Percentiles rank a stretch among this genome's conserved stretches.
Conservation (phyloP, 1,140 invertebrate genomes). For the Ostrea denselamellosa region DNA sequence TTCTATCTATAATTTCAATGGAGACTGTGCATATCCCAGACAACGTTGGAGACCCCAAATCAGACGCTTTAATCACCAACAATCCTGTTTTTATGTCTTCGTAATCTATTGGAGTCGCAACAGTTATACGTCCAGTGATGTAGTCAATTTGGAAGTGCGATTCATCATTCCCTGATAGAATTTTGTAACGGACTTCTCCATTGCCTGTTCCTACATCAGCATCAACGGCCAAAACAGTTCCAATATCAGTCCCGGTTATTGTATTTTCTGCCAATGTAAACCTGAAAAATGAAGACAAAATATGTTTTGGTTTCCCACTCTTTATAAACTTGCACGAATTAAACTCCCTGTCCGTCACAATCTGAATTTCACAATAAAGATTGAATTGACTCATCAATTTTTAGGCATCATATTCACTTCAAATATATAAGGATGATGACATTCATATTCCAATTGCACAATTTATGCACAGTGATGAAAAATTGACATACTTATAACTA, state of each 20-base stretch:
- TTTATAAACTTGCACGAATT: too few relatives aligned
- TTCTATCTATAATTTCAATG: slow-evolving; percentile 58
- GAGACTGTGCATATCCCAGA: slow-evolving; percentile 49
- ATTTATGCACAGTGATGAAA: background rate
- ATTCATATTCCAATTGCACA: background rate
- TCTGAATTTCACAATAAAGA: too few relatives aligned
- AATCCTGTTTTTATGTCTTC: slow-evolving; percentile 84
- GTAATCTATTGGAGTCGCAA: slow-evolving; percentile 84
- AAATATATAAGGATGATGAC: too few relatives aligned
- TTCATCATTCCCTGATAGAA: slow-evolving; percentile 55
- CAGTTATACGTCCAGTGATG: slow-evolving; percentile 56
- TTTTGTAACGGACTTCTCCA: slow-evolving; percentile 54
- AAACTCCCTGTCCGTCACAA: too few relatives aligned
- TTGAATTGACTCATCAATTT: too few relatives aligned
- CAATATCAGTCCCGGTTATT: slow-evolving; percentile 36
- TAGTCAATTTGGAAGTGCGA: slow-evolving; percentile 53
- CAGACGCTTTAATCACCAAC: slow-evolving; percentile 58
- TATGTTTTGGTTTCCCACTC: too few relatives aligned
- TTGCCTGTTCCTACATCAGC: slow-evolving; percentile 55
- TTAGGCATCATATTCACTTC: too few relatives aligned
- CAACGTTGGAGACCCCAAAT: slow-evolving; percentile 56
- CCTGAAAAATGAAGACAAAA: background rate
- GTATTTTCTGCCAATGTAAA: slow-evolving; percentile 49
- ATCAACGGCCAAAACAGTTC: slow-evolving; percentile 58
- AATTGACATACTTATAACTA: background rate